phyloP scores from a whole-genome alignment of 1,140 invertebrate genomes.

The Macrotrachela quadricornifera region DNA sequence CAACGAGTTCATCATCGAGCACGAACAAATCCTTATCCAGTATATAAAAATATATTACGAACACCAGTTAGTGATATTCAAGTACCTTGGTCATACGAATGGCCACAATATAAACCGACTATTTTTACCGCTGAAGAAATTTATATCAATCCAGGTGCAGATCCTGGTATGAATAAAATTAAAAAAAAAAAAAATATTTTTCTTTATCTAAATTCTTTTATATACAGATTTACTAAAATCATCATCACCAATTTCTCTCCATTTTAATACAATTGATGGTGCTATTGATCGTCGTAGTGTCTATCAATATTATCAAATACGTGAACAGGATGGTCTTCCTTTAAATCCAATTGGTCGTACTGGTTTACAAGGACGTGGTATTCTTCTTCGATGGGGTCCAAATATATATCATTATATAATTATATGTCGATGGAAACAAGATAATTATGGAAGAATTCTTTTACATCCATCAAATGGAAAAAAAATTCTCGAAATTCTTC shows the following conservation, averaged over 20 bases:
- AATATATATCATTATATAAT: slow-evolving; percentile 40
- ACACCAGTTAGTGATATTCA: slow-evolving; percentile 48
- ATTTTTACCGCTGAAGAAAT: slow-evolving; percentile 43
- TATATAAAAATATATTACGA: too few species aligned
- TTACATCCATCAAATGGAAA: background rate
- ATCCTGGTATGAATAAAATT: slow-evolving; percentile 32
- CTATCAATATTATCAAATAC: slow-evolving; percentile 42
- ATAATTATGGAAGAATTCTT: slow-evolving; percentile 21
- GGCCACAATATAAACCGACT: slow-evolving; percentile 48
- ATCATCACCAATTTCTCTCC: too few species aligned
- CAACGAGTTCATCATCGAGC: too few species aligned
- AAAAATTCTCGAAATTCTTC: too few species aligned
- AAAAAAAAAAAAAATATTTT: too few species aligned
- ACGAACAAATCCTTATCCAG: too few species aligned
- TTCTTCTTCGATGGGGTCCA: slow-evolving; percentile 63
- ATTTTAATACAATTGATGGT: slow-evolving; percentile 38
- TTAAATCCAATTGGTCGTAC: slow-evolving; percentile 55
- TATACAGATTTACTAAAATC: too few species aligned
- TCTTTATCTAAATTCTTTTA: too few species aligned
- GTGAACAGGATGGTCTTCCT: slow-evolving; percentile 2
- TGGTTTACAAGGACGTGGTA: slow-evolving; percentile 28
- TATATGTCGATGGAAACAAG: slow-evolving; percentile 43
- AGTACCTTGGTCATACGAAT: slow-evolving; percentile 49
- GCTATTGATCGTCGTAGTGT: slow-evolving; percentile 53
- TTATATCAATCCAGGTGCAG: slow-evolving; percentile 36